phyloP scores from a whole-genome alignment of 2,797 vertebrate genomes.

The Poeciliopsis turneri region DNA sequence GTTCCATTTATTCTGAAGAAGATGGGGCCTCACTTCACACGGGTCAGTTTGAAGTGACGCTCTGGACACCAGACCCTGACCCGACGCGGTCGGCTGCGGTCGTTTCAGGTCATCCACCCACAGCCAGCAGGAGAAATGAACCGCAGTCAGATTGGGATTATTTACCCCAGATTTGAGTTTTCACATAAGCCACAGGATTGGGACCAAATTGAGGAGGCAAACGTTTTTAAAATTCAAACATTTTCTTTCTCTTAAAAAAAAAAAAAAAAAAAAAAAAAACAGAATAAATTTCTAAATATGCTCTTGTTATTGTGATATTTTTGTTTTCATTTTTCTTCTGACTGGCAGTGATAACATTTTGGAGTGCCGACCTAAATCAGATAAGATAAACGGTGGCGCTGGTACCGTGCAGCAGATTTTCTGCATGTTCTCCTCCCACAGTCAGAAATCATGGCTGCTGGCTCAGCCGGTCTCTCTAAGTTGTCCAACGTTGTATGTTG shows the following conservation, averaged over 20 bases:
- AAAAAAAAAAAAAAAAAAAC: too few relatives aligned
- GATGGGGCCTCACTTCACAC: too few relatives aligned
- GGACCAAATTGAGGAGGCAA: slow-evolving; percentile 28
- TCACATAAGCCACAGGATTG: slow-evolving; percentile 69
- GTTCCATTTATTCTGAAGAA: too few relatives aligned
- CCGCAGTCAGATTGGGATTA: neutral
- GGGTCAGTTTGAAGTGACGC: slow-evolving; percentile 34
- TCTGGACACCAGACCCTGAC: slow-evolving; percentile 68
- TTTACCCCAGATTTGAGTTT: slow-evolving; percentile 36
- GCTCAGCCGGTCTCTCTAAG: neutral
- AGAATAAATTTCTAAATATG: neutral
- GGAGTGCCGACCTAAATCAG: neutral
- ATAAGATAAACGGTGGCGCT: neutral
- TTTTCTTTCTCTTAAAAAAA: neutral
- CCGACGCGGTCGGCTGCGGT: slow-evolving; percentile 80
- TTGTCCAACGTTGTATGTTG: too few relatives aligned
- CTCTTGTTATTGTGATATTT: neutral
- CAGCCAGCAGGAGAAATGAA: slow-evolving; percentile 54
- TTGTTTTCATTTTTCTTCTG: neutral
- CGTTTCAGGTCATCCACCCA: slow-evolving; percentile 81
- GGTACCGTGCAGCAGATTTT: neutral
- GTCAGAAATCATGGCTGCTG: neutral
- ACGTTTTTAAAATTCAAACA: neutral
- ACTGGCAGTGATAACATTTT: neutral
- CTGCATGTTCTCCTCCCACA: neutral